phyloP scores from a whole-genome alignment of 2,797 vertebrate species.

The Rhyacichthys aspro region DNA sequence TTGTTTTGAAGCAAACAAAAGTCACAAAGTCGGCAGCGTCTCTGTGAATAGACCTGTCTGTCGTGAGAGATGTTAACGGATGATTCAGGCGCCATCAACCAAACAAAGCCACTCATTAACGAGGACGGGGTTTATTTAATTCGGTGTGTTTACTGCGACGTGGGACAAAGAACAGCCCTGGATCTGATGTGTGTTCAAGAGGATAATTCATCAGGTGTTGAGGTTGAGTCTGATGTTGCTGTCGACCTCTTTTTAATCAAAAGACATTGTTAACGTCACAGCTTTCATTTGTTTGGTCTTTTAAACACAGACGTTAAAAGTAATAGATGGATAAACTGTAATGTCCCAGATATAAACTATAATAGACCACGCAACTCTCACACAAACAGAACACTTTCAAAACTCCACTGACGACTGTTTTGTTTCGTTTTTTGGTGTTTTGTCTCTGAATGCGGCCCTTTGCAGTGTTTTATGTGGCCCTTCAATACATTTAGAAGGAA shows the following conservation, averaged over 20 bases:
- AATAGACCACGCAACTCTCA: too few relatives aligned
- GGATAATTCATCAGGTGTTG: constrained; percentile 14
- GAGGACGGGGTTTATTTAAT: constrained; percentile 33
- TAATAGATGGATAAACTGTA: too few relatives aligned
- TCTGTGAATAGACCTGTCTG: constrained; percentile 1
- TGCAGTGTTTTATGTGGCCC: too few relatives aligned
- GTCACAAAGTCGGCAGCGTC: background rate
- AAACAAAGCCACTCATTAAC: constrained; percentile 18
- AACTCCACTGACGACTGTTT: too few relatives aligned
- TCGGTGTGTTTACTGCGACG: constrained; percentile 24
- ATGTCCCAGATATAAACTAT: too few relatives aligned
- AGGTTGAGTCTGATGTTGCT: background rate
- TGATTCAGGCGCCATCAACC: constrained; percentile 17
- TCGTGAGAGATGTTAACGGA: constrained; percentile 16
- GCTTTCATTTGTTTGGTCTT: background rate
- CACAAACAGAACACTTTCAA: too few relatives aligned
- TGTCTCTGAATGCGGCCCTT: too few relatives aligned
- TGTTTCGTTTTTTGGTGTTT: too few relatives aligned
- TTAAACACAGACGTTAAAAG: too few relatives aligned
- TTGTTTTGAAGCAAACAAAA: constrained; percentile 6
- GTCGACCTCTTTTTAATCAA: background rate
- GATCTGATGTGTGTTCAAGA: constrained; percentile 15
- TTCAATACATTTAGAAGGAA: too few relatives aligned
- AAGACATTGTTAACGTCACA: background rate
- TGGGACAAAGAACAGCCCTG: constrained; percentile 27